Base-by-base conservation (phyloP, 2,797 vertebrate species). In the Varecia variegata region DNA sequence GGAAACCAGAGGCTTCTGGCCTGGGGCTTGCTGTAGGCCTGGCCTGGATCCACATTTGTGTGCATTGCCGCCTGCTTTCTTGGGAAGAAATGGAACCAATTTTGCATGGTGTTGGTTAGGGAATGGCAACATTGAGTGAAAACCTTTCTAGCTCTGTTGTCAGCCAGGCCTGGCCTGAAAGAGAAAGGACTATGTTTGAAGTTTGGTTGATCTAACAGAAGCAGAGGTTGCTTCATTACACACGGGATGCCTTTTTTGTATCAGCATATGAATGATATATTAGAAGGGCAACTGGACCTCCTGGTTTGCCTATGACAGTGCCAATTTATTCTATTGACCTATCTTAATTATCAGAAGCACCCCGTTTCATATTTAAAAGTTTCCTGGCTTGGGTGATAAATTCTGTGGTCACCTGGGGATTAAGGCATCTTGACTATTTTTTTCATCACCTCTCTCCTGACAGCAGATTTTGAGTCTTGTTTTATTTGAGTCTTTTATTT, bases 11-110 rank as follows among this genome's bases (percentile, higher is more conserved):
- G 52, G 65, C 35, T 93, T 10, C 25, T 54, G n/a, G 8, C 47
- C 0, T 93, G 70, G 71, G 89, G 45, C 88, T 96, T 81, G 43
- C 47, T 4, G 67, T 74, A 82, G 86, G 80, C 90, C 68, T 88
- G 90, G 97, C 87, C 92, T 96, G 93, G 86, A 70, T 85, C 84
- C 73, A 62, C 35, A 81, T 18, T 73, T 58, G 74, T 7, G 87
- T 94, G 47, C 93, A 30, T 83, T 88, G 27, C 94, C 95, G 52
- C 93, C 50, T 95, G 21, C 38, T 94, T 97, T 93, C 88, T 74
- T 45, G 76, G 92, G 91, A 88, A 92, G 81, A 97, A 96, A 88
- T 92, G 23, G 81, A 96, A 83, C 74, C 30, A 83, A 84, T 89
- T 97, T 96, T 81, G 14, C 79, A 13, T 82, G 82, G 27, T 54